A percentile compares a stretch with the other conserved stretches of the same genome.
Conservation (phyloP, 2,113 vertebrate species). For the Arenaria interpres region DNA sequence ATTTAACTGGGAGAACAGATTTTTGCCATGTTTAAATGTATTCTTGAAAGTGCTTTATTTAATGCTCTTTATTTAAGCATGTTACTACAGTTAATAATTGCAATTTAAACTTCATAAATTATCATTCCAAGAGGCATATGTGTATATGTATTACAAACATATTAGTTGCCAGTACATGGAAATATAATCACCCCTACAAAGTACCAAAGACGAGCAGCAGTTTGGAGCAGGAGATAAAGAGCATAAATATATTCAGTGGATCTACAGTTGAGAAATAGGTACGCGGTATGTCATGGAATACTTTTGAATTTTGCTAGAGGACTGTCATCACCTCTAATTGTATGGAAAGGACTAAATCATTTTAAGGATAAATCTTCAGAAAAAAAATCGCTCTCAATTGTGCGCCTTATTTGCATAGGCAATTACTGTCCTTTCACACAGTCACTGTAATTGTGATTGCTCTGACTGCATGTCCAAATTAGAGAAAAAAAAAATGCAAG, state of each 20-base stretch:
- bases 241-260: neutral
- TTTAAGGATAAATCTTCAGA: neutral
- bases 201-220: neutral
- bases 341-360: neutral
- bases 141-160: neutral
- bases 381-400: neutral
- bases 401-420: neutral
- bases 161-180: neutral
- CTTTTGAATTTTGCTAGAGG: neutral
- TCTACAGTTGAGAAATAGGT: neutral
- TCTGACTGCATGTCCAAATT: neutral
- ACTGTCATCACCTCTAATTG: neutral
- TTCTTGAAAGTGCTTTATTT: neutral
- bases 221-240: neutral
- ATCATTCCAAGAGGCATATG: neutral
- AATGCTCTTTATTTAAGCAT: neutral
- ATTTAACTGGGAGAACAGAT: neutral
- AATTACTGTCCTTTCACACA: neutral
- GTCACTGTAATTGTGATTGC: neutral
- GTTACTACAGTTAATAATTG: neutral
- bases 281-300: neutral
- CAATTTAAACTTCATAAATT: neutral
- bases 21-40: neutral
- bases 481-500: neutral
- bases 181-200: neutral